Evolutionary conservation across 2,113 vertebrate genomes (phyloP).

Genomic region (Dendropsophus ebraccatus): DNA sequence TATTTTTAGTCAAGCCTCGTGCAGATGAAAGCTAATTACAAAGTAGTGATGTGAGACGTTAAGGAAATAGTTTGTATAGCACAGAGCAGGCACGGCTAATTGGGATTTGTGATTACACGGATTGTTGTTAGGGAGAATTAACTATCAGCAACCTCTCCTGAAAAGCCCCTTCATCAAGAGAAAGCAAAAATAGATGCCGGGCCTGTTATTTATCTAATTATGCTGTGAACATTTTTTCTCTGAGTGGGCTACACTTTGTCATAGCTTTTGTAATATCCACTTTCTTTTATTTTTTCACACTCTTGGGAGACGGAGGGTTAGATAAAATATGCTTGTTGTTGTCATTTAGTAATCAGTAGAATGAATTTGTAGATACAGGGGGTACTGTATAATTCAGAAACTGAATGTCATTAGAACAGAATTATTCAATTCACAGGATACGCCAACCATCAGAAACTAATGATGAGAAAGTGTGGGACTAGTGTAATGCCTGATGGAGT

Average conservation of each 20-base stretch:
- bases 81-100: conserved; percentile 92
- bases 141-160: conserved; percentile 93
- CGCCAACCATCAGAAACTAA: conserved; percentile 19
- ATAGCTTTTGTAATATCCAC: conserved; percentile 62
- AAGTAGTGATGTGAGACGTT: conserved; percentile 87
- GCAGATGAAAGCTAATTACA: conserved; percentile 99
- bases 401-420: conserved; percentile 46
- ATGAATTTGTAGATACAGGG: conserved; percentile 38
- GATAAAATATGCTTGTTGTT: conserved; percentile 47
- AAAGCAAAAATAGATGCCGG: conserved; percentile 87
- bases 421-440: conserved; percentile 45
- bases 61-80: conserved; percentile 91
- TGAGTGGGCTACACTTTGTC: conserved; percentile 75
- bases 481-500: background rate
- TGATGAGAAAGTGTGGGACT: background rate
- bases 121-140: conserved; percentile 97
- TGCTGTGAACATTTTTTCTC: conserved; percentile 80
- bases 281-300: conserved; percentile 40
- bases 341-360: conserved; percentile 49
- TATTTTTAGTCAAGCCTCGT: conserved; percentile 87
- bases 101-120: conserved; percentile 99
- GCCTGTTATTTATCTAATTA: conserved; percentile 90
- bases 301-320: conserved; percentile 46
- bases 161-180: conserved; percentile 89
- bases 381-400: conserved; percentile 36